Conservation (phyloP, 1,140 invertebrate genomes). For the Sogatella furcifera region DNA sequence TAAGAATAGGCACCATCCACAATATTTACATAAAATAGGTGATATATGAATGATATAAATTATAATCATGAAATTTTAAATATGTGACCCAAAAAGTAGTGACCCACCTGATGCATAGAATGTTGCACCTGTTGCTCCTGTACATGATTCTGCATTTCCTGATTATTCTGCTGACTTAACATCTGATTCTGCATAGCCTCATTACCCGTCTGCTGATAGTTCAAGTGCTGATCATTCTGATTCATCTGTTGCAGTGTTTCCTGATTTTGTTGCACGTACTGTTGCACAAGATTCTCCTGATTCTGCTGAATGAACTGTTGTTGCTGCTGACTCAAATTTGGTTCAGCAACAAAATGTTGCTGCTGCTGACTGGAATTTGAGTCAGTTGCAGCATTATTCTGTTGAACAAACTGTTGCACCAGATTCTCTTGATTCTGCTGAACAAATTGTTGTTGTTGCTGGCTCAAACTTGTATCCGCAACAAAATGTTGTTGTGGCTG, state of each 20-base stretch:
- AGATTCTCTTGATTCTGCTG: constrained; percentile 35
- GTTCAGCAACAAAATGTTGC: constrained; percentile 14
- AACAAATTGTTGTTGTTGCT: constrained; percentile 26
- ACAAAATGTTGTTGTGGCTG: not conserved
- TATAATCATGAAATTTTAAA: too few relatives aligned
- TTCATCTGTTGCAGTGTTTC: constrained; percentile 15
- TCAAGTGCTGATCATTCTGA: constrained; percentile 25
- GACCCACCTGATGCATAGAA: constrained; percentile 5
- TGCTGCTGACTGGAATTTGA: constrained; percentile 21
- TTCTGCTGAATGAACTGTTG: constrained; percentile 31
- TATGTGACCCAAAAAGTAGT: too few relatives aligned
- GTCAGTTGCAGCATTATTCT: constrained; percentile 13
- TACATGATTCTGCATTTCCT: not conserved
- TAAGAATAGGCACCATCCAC: too few relatives aligned
- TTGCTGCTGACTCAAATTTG: constrained; percentile 29
- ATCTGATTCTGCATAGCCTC: constrained; percentile 8
- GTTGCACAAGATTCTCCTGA: constrained; percentile 29
- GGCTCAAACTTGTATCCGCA: constrained; percentile 27
- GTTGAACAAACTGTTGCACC: constrained; percentile 20
- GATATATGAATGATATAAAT: too few relatives aligned
- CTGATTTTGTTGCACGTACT: constrained; percentile 16
- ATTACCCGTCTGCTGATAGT: constrained; percentile 26
- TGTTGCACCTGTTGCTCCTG: constrained; percentile 11
- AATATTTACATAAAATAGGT: too few relatives aligned
- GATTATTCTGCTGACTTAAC: constrained; percentile 6